phyloP scores from a whole-genome alignment of 2,888 invertebrate species.

The Agrilus mali region DNA sequence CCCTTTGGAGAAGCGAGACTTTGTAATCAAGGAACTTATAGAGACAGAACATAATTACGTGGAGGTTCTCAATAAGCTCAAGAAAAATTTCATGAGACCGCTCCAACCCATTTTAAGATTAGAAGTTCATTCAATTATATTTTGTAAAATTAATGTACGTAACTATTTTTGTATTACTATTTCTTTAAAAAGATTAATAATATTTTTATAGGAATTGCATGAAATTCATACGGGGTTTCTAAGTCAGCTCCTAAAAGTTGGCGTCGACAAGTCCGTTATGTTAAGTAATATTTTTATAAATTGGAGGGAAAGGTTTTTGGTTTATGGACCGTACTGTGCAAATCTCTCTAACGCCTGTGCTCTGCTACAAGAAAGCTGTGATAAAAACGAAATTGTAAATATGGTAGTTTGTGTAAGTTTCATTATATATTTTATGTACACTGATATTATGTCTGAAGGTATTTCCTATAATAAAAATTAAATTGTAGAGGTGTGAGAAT shows the following conservation, averaged over 20 bases:
- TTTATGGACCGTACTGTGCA: conserved; percentile 94
- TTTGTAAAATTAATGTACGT: conserved; percentile 85
- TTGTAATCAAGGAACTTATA: conserved; percentile 82
- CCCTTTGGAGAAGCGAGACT: conserved; percentile 74
- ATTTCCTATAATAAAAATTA: neutral
- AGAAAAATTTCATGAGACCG: conserved; percentile 67
- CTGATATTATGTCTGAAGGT: no score
- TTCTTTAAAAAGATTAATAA: neutral
- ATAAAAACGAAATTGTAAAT: conserved; percentile 50
- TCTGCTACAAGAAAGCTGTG: conserved; percentile 63
- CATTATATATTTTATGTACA: no score
- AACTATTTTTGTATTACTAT: conserved; percentile 17
- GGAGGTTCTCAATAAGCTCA: conserved; percentile 78
- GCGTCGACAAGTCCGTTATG: conserved; percentile 44
- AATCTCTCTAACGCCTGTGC: conserved; percentile 84
- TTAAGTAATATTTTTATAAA: conserved; percentile 79
- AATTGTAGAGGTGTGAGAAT: conserved; percentile 71
- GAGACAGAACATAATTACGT: conserved; percentile 97
- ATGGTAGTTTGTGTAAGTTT: conserved; percentile 57
- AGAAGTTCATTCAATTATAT: conserved; percentile 68
- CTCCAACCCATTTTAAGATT: conserved; percentile 56
- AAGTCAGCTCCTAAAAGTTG: conserved; percentile 64
- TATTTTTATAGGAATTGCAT: conserved; percentile 54
- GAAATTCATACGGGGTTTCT: conserved; percentile 80
- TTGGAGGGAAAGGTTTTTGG: conserved; percentile 79